These are phyloP conservation scores for Anguilla pacifica DNA, from an alignment of 2,797 vertebrate species.

Conservation along the genomic window DNA sequence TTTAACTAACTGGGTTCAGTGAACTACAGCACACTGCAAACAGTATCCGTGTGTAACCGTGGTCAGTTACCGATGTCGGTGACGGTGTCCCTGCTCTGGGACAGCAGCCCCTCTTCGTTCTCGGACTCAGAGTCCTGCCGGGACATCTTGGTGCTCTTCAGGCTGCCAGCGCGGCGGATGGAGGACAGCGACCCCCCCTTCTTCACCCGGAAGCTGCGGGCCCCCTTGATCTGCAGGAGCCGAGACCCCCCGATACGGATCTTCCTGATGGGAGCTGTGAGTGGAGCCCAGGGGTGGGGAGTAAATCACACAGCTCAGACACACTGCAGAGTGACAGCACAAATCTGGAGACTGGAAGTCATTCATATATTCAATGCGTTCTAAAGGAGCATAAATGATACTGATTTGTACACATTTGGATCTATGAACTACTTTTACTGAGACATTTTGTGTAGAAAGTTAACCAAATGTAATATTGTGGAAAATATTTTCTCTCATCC, in stretches of 20 bases:
- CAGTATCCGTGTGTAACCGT: neutral
- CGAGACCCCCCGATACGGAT: conserved; percentile 96
- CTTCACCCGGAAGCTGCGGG: conserved; percentile 96
- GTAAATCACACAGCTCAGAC: neutral
- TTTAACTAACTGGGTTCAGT: conserved; percentile 22
- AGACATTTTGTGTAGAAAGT: neutral
- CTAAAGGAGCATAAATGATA: neutral
- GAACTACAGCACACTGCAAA: neutral
- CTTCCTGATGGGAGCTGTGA: conserved; percentile 86
- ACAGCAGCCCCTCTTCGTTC: conserved; percentile 94
- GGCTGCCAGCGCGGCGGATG: conserved; percentile 93
- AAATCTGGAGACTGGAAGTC: neutral
- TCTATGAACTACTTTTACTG: neutral
- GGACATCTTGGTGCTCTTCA: conserved; percentile 98
- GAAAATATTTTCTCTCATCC: neutral
- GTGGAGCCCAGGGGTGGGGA: conserved; percentile 11
- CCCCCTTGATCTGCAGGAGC: conserved; percentile 98
- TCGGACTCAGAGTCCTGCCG: conserved; percentile 98
- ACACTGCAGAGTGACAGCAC: neutral
- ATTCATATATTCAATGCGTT: neutral
- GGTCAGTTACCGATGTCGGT: conserved; percentile 87
- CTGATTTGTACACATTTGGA: neutral
- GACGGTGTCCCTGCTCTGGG: conserved; percentile 97
- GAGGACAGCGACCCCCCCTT: conserved; percentile 97
- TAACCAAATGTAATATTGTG: neutral